Percentiles rank a stretch among this genome's conserved stretches.
Evolutionary conservation across 2,113 vertebrate species (phyloP).

Genomic region (Haemorhous mexicanus): DNA sequence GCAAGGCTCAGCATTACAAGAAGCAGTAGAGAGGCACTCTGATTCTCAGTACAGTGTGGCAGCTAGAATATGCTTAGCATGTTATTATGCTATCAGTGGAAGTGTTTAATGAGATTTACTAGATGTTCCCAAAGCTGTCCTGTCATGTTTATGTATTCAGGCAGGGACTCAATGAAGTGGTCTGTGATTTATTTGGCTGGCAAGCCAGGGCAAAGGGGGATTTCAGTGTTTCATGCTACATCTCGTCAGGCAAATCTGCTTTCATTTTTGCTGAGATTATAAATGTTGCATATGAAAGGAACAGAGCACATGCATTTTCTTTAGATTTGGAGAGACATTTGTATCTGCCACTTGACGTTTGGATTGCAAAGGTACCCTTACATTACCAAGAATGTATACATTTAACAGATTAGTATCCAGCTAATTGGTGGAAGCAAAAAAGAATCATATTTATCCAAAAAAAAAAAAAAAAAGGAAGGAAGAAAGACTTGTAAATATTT

Average conservation of each 20-base stretch:
- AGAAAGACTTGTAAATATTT: not conserved
- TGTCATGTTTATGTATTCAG: constrained; percentile 19
- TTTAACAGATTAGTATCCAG: not conserved
- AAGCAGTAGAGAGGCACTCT: not conserved
- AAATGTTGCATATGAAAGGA: not conserved
- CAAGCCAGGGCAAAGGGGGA: not conserved
- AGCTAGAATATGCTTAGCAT: constrained; percentile 13
- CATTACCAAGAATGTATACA: not conserved
- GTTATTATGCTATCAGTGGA: constrained; percentile 17
- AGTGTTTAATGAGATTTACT: constrained; percentile 43
- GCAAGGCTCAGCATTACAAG: not conserved
- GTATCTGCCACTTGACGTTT: not conserved
- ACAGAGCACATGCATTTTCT: not conserved
- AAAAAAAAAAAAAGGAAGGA: not conserved
- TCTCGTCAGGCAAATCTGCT: not conserved
- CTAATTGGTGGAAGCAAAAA: not conserved
- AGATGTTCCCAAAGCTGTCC: constrained; percentile 15
- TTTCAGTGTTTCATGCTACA: not conserved
- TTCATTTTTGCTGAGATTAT: not conserved
- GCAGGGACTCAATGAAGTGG: not conserved
- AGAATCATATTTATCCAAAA: not conserved
- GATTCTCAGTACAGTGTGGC: not conserved
- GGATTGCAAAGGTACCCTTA: not conserved
- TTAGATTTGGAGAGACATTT: not conserved
- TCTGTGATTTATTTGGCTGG: constrained; percentile 29